Evolutionary conservation across 2,888 invertebrate species (phyloP), one percentile per base, ranked within the genome.

Genomic region (Drosophila anomelani): DNA sequence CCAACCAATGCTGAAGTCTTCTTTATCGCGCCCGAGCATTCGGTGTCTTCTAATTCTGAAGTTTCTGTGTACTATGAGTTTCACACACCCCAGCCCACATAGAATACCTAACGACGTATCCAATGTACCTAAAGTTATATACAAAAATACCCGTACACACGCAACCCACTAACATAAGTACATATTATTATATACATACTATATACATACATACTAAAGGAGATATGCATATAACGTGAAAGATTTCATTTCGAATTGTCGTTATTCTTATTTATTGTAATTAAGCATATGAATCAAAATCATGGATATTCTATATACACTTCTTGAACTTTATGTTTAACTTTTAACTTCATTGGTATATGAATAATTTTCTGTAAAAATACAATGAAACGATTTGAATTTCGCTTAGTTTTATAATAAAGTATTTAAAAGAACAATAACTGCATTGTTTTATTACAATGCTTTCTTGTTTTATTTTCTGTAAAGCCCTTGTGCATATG

Each of bases 191-290:
- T 38, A 74, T 58, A 61, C 55, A 36, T 61, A 68, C 62, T 55
- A 61, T 51, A 43, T 61, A 62, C 64, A 69, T 41, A 53, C 17
- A 69, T 41, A 53, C 17, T 54, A 38, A 38, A 55, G 34, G 53
- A 54, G 57, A 74, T 43, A 51, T 67, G 49, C 73, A 74, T 60
- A 51, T 74, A 74, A 74, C 60, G 38, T 54, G 74, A 47, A 58
- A 47, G 32, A 57, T 54, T 55, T 74, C 23, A 83, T 81, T 83
- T 85, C 58, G 75, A 75, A 69, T 57, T 75, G 55, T 85, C 77
- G 66, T 77, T 87, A 81, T 77, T 79, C 59, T 78, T 87, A 83
- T 83, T 83, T 87, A 83, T 83, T 83, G 78, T 85, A 83, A 71
- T 81, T 83, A 85, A 78, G 76, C 75, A 84, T 79, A 62, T 39